Evolutionary conservation across 2,113 vertebrate genomes (phyloP).

Genomic region (Sapajus apella): DNA sequence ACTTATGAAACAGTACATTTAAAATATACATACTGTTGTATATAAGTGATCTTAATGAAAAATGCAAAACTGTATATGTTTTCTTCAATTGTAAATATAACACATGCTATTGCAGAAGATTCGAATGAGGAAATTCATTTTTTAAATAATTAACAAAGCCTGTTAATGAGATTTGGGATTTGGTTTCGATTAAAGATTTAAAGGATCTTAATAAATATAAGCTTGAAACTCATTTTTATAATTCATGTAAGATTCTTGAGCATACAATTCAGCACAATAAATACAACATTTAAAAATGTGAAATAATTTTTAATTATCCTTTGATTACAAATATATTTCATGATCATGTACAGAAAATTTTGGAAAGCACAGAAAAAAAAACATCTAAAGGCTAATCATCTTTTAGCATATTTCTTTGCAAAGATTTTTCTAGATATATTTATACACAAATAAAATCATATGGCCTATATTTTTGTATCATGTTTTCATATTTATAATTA

Average conservation of each 20-base stretch:
- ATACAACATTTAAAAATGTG: background rate
- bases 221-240: background rate
- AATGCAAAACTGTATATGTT: background rate
- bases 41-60: background rate
- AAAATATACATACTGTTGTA: background rate
- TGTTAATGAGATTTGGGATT: background rate
- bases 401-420: background rate
- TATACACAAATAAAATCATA: background rate
- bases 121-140: background rate
- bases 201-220: background rate
- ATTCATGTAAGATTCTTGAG: background rate
- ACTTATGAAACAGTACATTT: background rate
- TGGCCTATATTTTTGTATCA: background rate
- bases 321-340: slow-evolving; percentile 9
- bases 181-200: background rate
- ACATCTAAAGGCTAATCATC: background rate
- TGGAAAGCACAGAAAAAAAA: background rate
- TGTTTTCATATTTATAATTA: background rate
- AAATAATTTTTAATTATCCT: background rate
- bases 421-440: background rate
- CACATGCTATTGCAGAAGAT: background rate
- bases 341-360: slow-evolving; percentile 2
- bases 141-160: background rate
- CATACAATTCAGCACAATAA: background rate
- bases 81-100: background rate